phyloP scores from a whole-genome alignment of 2,113 vertebrate species.

The Megalops atlanticus region DNA sequence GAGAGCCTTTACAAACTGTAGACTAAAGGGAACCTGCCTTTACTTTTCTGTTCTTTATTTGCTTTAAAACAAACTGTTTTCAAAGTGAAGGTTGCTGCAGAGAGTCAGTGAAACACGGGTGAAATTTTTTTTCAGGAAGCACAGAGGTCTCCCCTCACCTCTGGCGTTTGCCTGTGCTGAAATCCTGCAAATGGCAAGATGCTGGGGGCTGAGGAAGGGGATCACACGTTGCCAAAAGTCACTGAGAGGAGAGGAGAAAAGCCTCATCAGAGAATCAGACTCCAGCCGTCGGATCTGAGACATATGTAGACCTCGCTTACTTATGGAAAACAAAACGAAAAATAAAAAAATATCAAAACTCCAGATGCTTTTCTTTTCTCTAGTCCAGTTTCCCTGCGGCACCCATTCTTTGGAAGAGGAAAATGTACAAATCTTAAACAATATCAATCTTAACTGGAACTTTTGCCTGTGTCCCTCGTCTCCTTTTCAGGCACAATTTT shows the following conservation, averaged over 20 bases:
- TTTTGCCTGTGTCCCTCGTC: constrained; percentile 77
- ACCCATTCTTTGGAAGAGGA: constrained; percentile 72
- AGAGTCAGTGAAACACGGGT: constrained; percentile 5
- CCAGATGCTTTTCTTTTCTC: constrained; percentile 31
- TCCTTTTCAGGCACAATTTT: constrained; percentile 81
- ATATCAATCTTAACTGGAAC: constrained; percentile 73
- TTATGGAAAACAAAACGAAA: neutral
- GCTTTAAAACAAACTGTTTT: constrained; percentile 26
- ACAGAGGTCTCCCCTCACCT: neutral
- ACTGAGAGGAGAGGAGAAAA: constrained; percentile 56
- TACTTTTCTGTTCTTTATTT: constrained; percentile 31
- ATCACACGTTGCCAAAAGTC: constrained; percentile 66
- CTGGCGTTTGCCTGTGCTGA: constrained; percentile 43
- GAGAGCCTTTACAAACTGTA: constrained; percentile 57
- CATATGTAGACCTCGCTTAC: neutral
- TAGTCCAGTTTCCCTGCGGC: constrained; percentile 64
- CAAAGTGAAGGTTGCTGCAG: constrained; percentile 16
- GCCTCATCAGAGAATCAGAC: constrained; percentile 63
- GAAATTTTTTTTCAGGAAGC: neutral
- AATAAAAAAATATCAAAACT: constrained; percentile 48
- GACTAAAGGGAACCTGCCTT: constrained; percentile 55
- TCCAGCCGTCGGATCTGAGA: neutral
- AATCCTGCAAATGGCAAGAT: constrained; percentile 61
- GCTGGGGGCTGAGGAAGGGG: constrained; percentile 57
- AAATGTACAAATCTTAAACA: constrained; percentile 62